Conservation (phyloP, 2,113 vertebrate species). For the Myotis yumanensis region DNA sequence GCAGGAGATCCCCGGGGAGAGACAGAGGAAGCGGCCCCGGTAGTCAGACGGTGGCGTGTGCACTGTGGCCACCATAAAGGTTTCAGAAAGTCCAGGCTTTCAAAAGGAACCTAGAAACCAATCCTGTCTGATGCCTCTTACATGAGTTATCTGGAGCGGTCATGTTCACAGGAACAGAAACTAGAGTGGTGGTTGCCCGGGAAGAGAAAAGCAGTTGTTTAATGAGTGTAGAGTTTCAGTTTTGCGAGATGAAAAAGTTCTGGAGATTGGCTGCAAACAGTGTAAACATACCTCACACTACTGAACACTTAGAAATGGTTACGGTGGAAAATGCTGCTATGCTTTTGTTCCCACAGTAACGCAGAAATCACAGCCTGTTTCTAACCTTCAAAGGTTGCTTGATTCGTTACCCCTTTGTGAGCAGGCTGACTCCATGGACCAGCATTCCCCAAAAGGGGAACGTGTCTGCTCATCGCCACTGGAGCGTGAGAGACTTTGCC, state of each 20-base stretch:
- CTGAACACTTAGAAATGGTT: neutral
- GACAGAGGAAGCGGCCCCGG: neutral
- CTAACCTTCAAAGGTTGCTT: neutral
- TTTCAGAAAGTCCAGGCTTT: neutral
- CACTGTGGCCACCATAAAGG: neutral
- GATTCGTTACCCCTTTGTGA: neutral
- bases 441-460: neutral
- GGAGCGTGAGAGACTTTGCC: neutral
- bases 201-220: neutral
- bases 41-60: fast-evolving
- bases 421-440: neutral
- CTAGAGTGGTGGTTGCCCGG: neutral
- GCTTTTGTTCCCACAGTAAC: neutral
- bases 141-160: neutral
- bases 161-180: neutral
- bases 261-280: too few relatives aligned
- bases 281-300: neutral
- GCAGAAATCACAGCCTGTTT: neutral
- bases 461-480: neutral
- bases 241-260: neutral
- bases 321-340: neutral
- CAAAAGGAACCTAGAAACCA: neutral
- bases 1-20: neutral
- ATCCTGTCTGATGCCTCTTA: neutral
- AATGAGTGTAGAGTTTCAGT: neutral